A percentile compares a stretch with the other conserved stretches of the same genome.
Evolutionary conservation across 2,797 vertebrate species (phyloP).

Genomic region (Oreochromis grahami): DNA sequence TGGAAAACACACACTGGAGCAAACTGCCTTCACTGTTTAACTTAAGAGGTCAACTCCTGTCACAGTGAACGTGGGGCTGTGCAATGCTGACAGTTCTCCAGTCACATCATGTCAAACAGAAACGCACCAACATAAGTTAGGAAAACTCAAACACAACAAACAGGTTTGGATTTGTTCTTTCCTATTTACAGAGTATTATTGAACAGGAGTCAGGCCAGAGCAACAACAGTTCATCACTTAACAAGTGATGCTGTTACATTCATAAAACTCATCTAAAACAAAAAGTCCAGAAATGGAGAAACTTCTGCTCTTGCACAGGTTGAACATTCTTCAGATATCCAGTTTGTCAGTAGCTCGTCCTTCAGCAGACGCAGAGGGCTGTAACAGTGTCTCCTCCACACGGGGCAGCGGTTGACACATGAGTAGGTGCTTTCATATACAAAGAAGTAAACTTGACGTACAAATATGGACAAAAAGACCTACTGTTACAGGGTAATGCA

Average conservation of each 20-base stretch:
- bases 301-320: neutral
- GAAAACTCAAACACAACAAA: constrained; percentile 12
- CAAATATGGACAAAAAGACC: neutral
- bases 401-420: neutral
- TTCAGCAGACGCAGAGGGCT: neutral
- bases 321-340: neutral
- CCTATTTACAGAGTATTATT: constrained; percentile 48
- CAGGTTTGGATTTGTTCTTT: constrained; percentile 24
- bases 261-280: constrained; percentile 4
- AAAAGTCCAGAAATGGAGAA: neutral
- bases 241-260: constrained; percentile 25
- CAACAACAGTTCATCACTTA: neutral
- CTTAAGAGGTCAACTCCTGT: constrained; percentile 39
- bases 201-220: constrained; percentile 16
- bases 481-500: neutral
- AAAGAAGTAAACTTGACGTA: neutral
- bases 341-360: neutral
- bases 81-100: neutral
- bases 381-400: neutral
- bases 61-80: neutral
- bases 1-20: neutral
- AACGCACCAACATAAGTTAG: constrained; percentile 12
- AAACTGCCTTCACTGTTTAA: neutral
- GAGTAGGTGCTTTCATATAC: neutral
- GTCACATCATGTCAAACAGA: neutral